phyloP scores from a whole-genome alignment of 2,888 invertebrate species.

The Alloscopus bannaensis region DNA sequence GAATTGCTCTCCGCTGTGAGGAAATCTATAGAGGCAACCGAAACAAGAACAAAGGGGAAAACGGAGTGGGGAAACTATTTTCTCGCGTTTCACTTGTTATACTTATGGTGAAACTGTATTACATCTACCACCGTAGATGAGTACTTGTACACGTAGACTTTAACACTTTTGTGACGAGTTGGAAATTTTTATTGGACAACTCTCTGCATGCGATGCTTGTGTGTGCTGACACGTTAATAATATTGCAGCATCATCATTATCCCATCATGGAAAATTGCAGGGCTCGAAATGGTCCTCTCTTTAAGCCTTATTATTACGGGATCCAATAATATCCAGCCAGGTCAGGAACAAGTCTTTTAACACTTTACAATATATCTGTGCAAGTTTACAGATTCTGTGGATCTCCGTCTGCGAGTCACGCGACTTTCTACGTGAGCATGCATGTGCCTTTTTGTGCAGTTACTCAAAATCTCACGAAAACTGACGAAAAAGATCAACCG shows the following conservation, averaged over 20 bases:
- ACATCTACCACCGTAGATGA: no score
- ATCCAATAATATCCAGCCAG: neutral
- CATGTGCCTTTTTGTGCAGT: slow-evolving; percentile 38
- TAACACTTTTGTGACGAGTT: no score
- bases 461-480: slow-evolving; percentile 39
- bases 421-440: no score
- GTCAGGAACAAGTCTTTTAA: no score
- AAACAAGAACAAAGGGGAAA: neutral
- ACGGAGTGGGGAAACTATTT: slow-evolving; percentile 26
- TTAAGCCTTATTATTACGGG: neutral
- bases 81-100: slow-evolving; percentile 42
- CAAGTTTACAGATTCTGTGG: no score
- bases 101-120: slow-evolving; percentile 11
- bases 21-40: slow-evolving; percentile 23
- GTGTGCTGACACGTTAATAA: slow-evolving; percentile 53
- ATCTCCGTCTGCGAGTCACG: no score
- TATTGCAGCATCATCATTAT: slow-evolving; percentile 60
- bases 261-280: slow-evolving; percentile 51
- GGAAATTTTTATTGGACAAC: no score
- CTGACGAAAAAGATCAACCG: slow-evolving; percentile 21
- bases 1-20: slow-evolving; percentile 54
- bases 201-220: neutral
- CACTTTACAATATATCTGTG: no score
- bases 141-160: no score
- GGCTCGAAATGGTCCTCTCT: neutral